Percentiles rank a stretch among this genome's conserved stretches.
Conservation (phyloP, 2,113 vertebrate species). For the Campylomormyrus numenius region DNA sequence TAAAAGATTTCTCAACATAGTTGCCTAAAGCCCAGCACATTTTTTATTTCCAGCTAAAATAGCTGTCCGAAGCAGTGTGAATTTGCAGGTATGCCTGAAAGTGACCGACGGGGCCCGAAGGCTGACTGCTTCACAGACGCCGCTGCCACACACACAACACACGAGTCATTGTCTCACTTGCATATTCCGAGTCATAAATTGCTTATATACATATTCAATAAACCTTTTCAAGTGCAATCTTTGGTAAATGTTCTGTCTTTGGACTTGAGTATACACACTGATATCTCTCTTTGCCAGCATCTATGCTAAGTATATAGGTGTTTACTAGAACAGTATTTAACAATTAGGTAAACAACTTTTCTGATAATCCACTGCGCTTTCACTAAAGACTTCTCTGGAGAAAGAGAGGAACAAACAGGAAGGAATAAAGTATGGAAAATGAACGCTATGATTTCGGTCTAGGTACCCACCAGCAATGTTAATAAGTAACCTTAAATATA, state of each 20-base stretch:
- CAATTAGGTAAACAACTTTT: background rate
- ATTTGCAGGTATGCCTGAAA: background rate
- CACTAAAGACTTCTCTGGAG: background rate
- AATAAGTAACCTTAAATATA: background rate
- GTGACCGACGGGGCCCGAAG: background rate
- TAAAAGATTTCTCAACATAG: slow-evolving; percentile 5
- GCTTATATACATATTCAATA: slow-evolving; percentile 23
- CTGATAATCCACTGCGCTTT: background rate
- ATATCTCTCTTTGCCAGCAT: background rate
- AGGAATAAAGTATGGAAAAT: background rate
- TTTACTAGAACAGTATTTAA: background rate
- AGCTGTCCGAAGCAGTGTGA: background rate
- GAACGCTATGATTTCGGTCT: background rate
- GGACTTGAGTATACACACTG: slow-evolving; percentile 1
- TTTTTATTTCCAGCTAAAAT: background rate
- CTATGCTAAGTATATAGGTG: background rate
- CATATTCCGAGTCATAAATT: background rate
- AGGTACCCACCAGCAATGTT: background rate
- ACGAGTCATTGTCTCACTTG: slow-evolving; percentile 1
- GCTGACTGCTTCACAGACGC: background rate
- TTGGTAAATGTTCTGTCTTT: slow-evolving; percentile 24
- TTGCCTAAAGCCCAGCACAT: background rate
- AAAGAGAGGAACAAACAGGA: background rate
- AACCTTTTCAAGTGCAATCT: slow-evolving; percentile 23
- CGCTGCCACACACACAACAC: background rate